A percentile compares a stretch with the other conserved stretches of the same genome.
Evolutionary conservation across 2,797 vertebrate genomes (phyloP).

Genomic region (Euthynnus affinis): DNA sequence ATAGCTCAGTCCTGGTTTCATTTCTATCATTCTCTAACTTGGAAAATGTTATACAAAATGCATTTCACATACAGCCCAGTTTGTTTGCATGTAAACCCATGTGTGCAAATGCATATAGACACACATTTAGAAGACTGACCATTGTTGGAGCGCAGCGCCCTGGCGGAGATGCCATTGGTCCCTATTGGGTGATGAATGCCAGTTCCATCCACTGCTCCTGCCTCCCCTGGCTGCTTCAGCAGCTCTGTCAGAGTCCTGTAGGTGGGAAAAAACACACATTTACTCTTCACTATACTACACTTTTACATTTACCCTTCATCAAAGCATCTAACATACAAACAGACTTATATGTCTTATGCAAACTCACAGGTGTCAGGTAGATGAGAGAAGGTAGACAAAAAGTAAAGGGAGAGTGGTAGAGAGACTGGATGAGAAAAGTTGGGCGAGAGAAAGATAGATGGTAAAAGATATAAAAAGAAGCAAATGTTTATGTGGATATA

Average conservation of each 20-base stretch:
- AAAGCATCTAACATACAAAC: background rate
- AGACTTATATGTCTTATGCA: background rate
- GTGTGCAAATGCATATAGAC: background rate
- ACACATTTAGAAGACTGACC: conserved; percentile 82
- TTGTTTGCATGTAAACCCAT: conserved; percentile 5
- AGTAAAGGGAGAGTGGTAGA: conserved; percentile 3
- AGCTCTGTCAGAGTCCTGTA: conserved; percentile 93
- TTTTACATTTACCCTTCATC: background rate
- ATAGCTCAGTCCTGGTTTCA: background rate
- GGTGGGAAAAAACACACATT: conserved; percentile 38
- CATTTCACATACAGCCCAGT: background rate
- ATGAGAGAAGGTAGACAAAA: background rate
- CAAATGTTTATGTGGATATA: conserved; percentile 7
- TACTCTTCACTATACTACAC: too few relatives aligned
- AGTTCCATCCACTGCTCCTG: conserved; percentile 81
- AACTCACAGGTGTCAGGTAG: conserved; percentile 1
- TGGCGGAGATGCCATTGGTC: conserved; percentile 87
- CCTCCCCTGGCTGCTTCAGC: conserved; percentile 92
- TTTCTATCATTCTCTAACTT: too few relatives aligned
- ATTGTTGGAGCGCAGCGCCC: conserved; percentile 86
- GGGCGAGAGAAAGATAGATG: conserved; percentile 16
- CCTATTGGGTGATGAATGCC: conserved; percentile 91
- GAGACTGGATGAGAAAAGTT: conserved; percentile 1
- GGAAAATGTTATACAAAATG: too few relatives aligned
- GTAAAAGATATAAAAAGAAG: conserved; percentile 7